Evolutionary conservation across 2,113 vertebrate genomes (phyloP).

Genomic region (Channa maculata): DNA sequence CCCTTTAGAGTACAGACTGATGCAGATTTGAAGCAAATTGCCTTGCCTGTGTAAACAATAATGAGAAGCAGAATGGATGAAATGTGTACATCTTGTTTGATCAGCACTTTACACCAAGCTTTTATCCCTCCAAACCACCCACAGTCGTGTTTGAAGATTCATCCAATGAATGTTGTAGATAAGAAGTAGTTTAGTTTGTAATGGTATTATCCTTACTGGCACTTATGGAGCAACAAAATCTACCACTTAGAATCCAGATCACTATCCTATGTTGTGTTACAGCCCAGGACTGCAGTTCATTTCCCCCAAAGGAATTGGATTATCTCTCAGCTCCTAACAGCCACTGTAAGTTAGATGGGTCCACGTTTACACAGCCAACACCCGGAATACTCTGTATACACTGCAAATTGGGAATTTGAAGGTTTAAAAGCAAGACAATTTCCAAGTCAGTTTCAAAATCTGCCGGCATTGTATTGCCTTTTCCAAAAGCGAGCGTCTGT

Average conservation of each 20-base stretch:
- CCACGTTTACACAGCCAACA: too few relatives aligned
- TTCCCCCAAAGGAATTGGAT: constrained; percentile 19
- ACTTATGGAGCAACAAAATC: constrained; percentile 39
- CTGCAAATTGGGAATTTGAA: constrained; percentile 2
- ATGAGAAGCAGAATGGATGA: constrained; percentile 43
- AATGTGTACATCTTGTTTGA: constrained; percentile 28
- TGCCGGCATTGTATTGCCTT: neutral
- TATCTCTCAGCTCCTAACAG: constrained; percentile 13
- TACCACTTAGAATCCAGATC: constrained; percentile 37
- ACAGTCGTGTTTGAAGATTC: constrained; percentile 28
- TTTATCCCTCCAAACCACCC: constrained; percentile 43
- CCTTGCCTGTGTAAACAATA: constrained; percentile 25
- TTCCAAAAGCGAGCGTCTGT: constrained; percentile 27
- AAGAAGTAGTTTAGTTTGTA: constrained; percentile 26
- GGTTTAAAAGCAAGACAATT: constrained; percentile 4
- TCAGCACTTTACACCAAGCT: constrained; percentile 46
- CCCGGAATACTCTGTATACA: constrained; percentile 3
- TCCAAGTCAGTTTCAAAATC: too few relatives aligned
- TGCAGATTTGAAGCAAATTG: constrained; percentile 59
- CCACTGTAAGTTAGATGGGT: constrained; percentile 5
- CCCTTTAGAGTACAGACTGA: constrained; percentile 34
- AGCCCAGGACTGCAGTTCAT: constrained; percentile 64
- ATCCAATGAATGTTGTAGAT: constrained; percentile 30
- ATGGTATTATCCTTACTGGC: constrained; percentile 17
- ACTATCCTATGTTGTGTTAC: constrained; percentile 18